These are phyloP conservation scores for Lophura swinhoii DNA, from an alignment of 2,797 vertebrate species.

Conservation along the genomic window DNA sequence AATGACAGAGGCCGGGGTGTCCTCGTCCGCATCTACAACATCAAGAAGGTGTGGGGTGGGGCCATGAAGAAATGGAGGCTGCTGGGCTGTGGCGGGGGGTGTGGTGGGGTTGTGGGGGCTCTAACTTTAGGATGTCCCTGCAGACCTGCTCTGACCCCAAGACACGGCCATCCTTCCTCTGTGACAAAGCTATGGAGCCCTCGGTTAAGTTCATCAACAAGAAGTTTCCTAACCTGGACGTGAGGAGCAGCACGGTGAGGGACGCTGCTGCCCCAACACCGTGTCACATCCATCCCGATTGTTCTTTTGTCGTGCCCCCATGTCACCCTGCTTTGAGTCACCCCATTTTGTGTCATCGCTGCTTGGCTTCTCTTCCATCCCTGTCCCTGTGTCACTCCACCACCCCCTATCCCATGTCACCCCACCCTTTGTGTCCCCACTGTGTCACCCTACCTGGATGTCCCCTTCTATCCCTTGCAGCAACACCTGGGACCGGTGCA, in stretches of 20 bases:
- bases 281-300: neutral
- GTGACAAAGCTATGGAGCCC: slow-evolving; percentile 89
- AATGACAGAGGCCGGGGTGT: slow-evolving; percentile 90
- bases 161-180: slow-evolving; percentile 80
- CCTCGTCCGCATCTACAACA: slow-evolving; percentile 90
- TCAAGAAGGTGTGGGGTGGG: slow-evolving; percentile 87
- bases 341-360: no score
- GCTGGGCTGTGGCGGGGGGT: neutral
- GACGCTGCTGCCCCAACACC: neutral
- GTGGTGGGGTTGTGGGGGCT: neutral
- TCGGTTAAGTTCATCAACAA: slow-evolving; percentile 93
- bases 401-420: neutral
- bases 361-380: neutral
- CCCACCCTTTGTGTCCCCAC: accelerated
- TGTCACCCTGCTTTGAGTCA: neutral
- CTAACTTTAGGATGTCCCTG: neutral
- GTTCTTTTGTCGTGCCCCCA: neutral
- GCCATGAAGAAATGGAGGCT: neutral
- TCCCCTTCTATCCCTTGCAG: slow-evolving; percentile 61
- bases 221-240: slow-evolving; percentile 92
- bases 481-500: slow-evolving; percentile 89
- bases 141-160: slow-evolving; percentile 86
- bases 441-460: neutral
- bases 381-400: neutral
- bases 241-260: slow-evolving; percentile 81